Percentiles rank a stretch among this genome's conserved stretches.
Conservation (phyloP, 2,113 vertebrate species). For the Nothobranchius kuhntae region DNA sequence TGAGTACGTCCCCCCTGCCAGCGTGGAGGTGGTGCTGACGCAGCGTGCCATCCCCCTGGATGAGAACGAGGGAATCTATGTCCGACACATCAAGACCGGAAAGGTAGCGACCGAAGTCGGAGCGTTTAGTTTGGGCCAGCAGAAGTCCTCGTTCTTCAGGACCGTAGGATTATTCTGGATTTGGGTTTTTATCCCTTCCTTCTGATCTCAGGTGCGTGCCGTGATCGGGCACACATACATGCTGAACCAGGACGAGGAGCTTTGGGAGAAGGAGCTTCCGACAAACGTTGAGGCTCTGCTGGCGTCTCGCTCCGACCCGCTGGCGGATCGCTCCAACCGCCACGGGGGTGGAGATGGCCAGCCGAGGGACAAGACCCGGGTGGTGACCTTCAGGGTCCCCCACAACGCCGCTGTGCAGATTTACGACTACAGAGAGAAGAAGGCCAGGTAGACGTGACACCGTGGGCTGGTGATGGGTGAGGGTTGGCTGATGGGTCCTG, state of each 20-base stretch:
- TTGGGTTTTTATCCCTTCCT: background rate
- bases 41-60: conserved; percentile 85
- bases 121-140: no score
- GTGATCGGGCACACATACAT: conserved; percentile 90
- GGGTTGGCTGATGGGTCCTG: conserved; percentile 3
- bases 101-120: conserved; percentile 73
- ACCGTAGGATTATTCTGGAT: no score
- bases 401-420: conserved; percentile 90
- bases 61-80: conserved; percentile 91
- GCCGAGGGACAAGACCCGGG: conserved; percentile 77
- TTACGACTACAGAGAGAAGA: conserved; percentile 90
- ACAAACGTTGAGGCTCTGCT: conserved; percentile 83
- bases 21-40: conserved; percentile 83
- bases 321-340: conserved; percentile 73
- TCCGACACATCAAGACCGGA: conserved; percentile 86
- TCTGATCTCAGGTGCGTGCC: conserved; percentile 80
- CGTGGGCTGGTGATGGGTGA: background rate
- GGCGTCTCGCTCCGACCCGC: conserved; percentile 70
- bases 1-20: conserved; percentile 85
- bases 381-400: conserved; percentile 86
- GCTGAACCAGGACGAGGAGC: conserved; percentile 88
- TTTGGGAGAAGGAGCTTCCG: conserved; percentile 90
- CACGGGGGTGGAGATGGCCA: accelerated
- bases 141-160: background rate
- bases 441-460: conserved; percentile 75